Conservation (phyloP, 2,113 vertebrate genomes). For the Ctenomys sociabilis region DNA sequence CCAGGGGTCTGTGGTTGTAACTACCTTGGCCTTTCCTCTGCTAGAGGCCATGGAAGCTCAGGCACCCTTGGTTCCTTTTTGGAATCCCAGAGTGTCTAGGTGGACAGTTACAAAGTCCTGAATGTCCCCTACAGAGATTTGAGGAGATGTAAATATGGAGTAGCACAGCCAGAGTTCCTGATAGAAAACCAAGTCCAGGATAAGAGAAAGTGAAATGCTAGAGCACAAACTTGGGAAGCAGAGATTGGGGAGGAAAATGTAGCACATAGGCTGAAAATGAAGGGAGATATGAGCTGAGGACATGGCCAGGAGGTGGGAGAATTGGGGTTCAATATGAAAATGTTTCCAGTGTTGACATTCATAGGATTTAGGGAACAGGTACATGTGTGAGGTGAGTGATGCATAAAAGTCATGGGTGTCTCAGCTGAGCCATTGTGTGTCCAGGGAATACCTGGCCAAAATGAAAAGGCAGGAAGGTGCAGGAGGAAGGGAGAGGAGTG, state of each 20-base stretch:
- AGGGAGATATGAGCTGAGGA: background rate
- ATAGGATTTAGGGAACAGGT: background rate
- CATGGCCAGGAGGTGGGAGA: background rate
- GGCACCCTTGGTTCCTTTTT: background rate
- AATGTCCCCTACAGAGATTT: background rate
- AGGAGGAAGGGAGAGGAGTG: background rate
- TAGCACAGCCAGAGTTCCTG: background rate
- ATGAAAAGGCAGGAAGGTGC: background rate
- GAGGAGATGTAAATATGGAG: rapidly evolving
- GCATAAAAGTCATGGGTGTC: background rate
- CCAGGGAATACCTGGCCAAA: background rate
- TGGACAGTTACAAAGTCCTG: background rate
- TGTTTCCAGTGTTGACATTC: background rate
- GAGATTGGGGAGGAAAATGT: background rate
- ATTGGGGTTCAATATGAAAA: background rate
- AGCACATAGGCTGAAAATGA: background rate
- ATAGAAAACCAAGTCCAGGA: background rate
- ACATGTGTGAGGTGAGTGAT: background rate
- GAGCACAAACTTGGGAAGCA: background rate
- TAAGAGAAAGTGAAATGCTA: background rate
- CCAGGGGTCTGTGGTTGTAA: rapidly evolving
- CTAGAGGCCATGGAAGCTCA: background rate
- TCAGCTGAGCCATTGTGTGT: too few relatives aligned
- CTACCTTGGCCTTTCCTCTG: background rate
- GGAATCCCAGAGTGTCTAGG: background rate